Base-by-base conservation (phyloP, 64 coral and sea anemone species). In the Orbicella faveolata region DNA sequence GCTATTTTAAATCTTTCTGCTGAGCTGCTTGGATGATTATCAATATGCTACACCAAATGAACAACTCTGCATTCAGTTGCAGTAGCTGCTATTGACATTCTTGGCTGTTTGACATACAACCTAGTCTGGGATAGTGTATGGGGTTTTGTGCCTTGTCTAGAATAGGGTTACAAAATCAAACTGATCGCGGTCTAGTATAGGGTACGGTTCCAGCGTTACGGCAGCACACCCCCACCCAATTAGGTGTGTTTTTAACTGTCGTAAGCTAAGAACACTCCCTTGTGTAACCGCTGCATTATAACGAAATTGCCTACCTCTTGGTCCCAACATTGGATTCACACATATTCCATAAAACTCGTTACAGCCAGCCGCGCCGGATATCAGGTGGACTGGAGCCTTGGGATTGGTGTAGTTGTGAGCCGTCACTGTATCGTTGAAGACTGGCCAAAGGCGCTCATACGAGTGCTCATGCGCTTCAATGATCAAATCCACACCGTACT, bases 381-480 rank as follows among this genome's bases (percentile, higher is more conserved):
- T 89, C 10, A 96, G 74, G 81, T 93, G 94, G 13, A 95, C 78
- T 75, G 94, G 90, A 11, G 94, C 94, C 90, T 83, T 86, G 51
- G 94, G 94, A 63, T 95, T 89, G 34, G 52, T 54, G 63, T 95
- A 95, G 90, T 88, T 80, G 25, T 92, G 61, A n/a, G 69, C 90
- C 73, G 89, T 92, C 19, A 95, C 94, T 16, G 85, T 83, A 19
- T 84, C 51, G 84, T 95, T 91, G 73, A 78, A 95, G 3, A 95
- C 94, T 51, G 94, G 94, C 94, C 94, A 96, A 17, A 96, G 76
- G 30, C 94, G 87, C 53, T 96, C 94, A 34, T 96, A 96, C 9
- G 94, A 96, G 59, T 96, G 94, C 21, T 96, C 94, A 66, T 96
- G 94, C 35, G 94, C 94, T 81, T 96, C 63, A 34, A 96, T 90